Evolutionary conservation across 2,113 vertebrate species (phyloP), one percentile per base, ranked within the genome.

Genomic region (Pituophis catenifer): DNA sequence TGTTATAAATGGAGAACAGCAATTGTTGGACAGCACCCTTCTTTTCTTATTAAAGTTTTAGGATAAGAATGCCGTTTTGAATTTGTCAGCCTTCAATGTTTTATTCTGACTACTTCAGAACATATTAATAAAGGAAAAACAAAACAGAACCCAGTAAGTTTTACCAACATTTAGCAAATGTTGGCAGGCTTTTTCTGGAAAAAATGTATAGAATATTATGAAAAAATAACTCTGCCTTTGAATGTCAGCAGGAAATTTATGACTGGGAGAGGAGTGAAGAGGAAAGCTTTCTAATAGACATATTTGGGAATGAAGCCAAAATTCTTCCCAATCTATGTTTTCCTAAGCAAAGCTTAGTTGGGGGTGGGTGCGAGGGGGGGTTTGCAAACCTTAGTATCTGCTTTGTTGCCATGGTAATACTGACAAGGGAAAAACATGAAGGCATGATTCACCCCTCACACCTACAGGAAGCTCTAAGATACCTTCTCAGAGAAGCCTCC

Each of bases 261-360:
- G 91, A 96, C 50, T 90, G 8, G 24, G 44, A 65, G 29, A 89
- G 17, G 23, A 24, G 33, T 52, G 17, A 90, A 94, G 91, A 93
- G 88, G 94, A 86, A 53, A 93, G 87, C 94, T 95, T 52, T 94
- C 6, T 91, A 90, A 81, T 89, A 7, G 86, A 95, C 95, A 17
- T 94, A 65, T 94, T 97, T 95, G 94, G 95, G 91, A 97, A 92
- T 38, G 92, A 86, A 94, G 93, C 90, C 0, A 53, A 92, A 90
- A 92, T 90, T 95, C 93, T 95, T 96, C 52, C 95, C 81, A 65
- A 95, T 96, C 86, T 95, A 91, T 92, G 86, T 62, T 96, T 96
- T 92, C 92, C 93, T 85, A 93, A 96, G 19, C 65, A n/a, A 89
- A 94, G 85, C 81, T 81, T 44, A 91, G 92, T 93, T 96, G 93